Conservation (phyloP, 2,888 invertebrate genomes). For the Nematopogon swammerdamellus region DNA sequence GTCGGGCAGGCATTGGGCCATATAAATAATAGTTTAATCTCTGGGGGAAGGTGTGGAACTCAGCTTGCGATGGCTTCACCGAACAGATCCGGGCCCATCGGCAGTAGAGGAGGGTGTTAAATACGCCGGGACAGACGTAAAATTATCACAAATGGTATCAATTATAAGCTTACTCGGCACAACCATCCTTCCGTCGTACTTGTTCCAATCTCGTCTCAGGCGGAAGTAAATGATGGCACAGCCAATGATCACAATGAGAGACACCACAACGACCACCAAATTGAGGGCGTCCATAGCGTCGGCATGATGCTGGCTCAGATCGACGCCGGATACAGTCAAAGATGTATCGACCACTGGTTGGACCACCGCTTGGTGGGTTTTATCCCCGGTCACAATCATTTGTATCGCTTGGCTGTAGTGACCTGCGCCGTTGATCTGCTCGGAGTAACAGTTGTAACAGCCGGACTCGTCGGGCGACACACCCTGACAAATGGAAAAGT, state of each 20-base stretch:
- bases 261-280: constrained; percentile 39
- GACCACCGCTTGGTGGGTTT: constrained; percentile 20
- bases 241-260: constrained; percentile 37
- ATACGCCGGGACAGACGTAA: no score
- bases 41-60: no score
- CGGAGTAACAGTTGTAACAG: constrained; percentile 62
- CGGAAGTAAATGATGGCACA: constrained; percentile 41
- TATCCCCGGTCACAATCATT: constrained; percentile 54
- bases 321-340: not conserved
- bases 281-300: constrained; percentile 41
- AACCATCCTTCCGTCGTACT: constrained; percentile 33
- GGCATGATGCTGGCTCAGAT: not conserved
- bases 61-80: no score
- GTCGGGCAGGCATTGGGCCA: no score
- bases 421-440: constrained; percentile 47
- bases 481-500: constrained; percentile 48
- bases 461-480: constrained; percentile 62
- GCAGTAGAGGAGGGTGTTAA: no score
- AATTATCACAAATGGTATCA: no score
- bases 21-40: no score
- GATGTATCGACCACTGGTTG: not conserved
- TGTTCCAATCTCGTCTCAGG: constrained; percentile 39
- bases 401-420: constrained; percentile 56
- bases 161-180: constrained; percentile 30
- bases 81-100: no score